These are phyloP conservation scores for Tipula lateralis DNA, from an alignment of 2,888 invertebrate species.

Conservation along the genomic window DNA sequence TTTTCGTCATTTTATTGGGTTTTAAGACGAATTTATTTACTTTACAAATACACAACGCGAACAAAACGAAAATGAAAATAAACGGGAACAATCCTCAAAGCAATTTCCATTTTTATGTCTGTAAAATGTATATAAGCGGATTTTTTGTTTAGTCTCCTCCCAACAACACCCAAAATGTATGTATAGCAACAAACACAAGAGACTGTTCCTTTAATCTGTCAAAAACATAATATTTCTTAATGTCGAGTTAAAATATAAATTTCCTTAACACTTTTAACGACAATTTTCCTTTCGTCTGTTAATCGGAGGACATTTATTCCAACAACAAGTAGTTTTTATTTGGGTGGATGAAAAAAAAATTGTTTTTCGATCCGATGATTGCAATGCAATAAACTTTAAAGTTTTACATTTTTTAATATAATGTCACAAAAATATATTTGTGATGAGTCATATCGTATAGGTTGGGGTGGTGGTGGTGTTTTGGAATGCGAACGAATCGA, in stretches of 20 bases:
- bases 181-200: background rate
- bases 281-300: background rate
- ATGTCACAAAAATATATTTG: background rate
- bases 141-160: background rate
- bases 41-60: background rate
- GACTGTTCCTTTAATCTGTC: background rate
- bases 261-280: constrained; percentile 19
- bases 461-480: background rate
- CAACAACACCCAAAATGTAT: background rate
- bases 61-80: background rate
- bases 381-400: background rate
- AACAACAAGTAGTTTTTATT: background rate
- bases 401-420: background rate
- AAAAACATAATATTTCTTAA: constrained; percentile 24
- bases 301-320: background rate
- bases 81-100: background rate
- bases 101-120: background rate
- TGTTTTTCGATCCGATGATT: background rate
- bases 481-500: background rate
- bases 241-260: background rate
- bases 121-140: background rate
- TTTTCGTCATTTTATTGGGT: background rate
- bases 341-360: background rate
- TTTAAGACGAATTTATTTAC: background rate
- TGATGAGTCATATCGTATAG: background rate